Percentiles rank a stretch among this genome's conserved stretches.
Evolutionary conservation across 2,797 vertebrate genomes (phyloP).

Genomic region (Artibeus jamaicensis): DNA sequence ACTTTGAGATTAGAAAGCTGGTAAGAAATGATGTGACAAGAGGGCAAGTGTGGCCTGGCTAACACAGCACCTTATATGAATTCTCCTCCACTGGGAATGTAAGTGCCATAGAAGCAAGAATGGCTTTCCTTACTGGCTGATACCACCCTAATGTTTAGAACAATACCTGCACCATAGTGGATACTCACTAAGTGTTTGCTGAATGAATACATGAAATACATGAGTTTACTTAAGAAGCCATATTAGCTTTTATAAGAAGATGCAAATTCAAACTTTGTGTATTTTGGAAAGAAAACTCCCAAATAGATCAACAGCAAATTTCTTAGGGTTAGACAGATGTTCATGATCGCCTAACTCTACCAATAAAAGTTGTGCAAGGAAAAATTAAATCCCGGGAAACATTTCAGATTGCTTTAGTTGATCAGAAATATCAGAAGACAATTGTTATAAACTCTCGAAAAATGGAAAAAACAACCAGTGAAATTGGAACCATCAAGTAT

Average conservation of each 20-base stretch:
- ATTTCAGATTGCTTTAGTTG: neutral
- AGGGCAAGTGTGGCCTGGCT: neutral
- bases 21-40: neutral
- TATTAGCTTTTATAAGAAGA: slow-evolving; percentile 45
- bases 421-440: neutral
- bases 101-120: neutral
- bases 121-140: neutral
- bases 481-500: neutral
- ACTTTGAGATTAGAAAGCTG: neutral
- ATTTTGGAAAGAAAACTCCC: slow-evolving; percentile 54
- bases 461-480: neutral
- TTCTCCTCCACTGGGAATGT: neutral
- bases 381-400: slow-evolving; percentile 10
- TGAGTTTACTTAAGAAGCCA: slow-evolving; percentile 46
- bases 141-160: neutral
- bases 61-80: neutral
- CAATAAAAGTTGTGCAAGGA: neutral
- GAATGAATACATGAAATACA: neutral
- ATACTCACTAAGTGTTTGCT: neutral
- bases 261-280: slow-evolving; percentile 57
- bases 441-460: neutral
- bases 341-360: neutral
- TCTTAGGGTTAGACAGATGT: neutral
- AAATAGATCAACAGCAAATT: slow-evolving; percentile 22
- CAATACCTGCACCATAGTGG: neutral